A percentile compares a stretch with the other conserved stretches of the same genome.
Conservation (phyloP, 2,797 vertebrate species). For the Bovichtus variegatus region DNA sequence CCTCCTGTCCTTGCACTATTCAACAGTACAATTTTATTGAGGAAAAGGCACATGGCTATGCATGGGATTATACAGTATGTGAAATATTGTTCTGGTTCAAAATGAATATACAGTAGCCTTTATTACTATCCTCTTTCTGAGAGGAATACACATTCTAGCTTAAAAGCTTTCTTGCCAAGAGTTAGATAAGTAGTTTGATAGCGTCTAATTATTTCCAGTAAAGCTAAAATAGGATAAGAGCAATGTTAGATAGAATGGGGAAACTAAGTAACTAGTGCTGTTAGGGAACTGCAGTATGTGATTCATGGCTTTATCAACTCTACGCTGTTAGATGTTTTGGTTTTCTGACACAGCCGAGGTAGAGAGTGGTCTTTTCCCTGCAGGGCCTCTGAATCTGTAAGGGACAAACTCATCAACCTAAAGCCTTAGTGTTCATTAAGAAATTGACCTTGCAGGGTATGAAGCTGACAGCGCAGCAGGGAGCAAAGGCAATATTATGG, state of each 20-base stretch:
- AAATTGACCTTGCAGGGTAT: slow-evolving; percentile 14
- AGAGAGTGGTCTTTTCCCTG: not conserved
- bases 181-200: too few species aligned
- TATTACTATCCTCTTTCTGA: not conserved
- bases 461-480: not conserved
- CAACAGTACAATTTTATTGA: not conserved
- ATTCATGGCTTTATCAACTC: not conserved
- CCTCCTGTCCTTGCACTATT: not conserved
- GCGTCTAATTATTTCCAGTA: not conserved
- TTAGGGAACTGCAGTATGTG: not conserved
- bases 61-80: not conserved
- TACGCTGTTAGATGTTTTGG: not conserved
- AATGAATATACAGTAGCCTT: not conserved
- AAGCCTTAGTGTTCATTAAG: slow-evolving; percentile 11
- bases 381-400: not conserved
- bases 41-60: not conserved
- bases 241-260: not conserved
- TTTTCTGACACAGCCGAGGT: not conserved
- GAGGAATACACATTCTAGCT: not conserved
- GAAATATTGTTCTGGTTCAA: not conserved
- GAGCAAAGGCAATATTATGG: slow-evolving; percentile 23
- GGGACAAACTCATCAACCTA: not conserved
- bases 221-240: too few species aligned
- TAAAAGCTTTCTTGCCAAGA: not conserved
- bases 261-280: not conserved